Conservation (phyloP, 2,797 vertebrate species). For the Xiphophorus birchmanni region DNA sequence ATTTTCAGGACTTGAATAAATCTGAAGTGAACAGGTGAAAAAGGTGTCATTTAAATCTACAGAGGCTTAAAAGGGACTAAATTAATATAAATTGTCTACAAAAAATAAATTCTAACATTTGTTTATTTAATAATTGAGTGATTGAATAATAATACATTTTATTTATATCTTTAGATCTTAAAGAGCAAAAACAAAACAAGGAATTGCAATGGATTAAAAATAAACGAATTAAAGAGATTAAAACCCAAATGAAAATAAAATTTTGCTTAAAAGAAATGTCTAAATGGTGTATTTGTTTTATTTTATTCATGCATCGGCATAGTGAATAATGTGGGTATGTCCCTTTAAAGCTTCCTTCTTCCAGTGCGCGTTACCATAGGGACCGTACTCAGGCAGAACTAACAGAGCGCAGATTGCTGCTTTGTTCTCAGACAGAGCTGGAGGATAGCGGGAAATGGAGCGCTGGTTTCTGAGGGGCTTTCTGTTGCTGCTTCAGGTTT, state of each 20-base stretch:
- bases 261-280: too few species aligned
- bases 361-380: conserved; percentile 45
- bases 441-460: conserved; percentile 68
- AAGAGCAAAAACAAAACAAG: too few species aligned
- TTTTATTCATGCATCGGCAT: neutral
- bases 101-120: too few species aligned
- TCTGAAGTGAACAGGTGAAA: neutral
- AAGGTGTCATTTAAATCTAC: neutral
- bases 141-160: neutral
- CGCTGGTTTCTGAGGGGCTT: conserved; percentile 31
- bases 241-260: too few species aligned
- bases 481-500: conserved; percentile 55
- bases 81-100: too few species aligned
- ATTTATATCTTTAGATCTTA: too few species aligned
- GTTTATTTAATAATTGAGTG: neutral
- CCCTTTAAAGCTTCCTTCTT: neutral
- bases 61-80: too few species aligned
- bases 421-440: conserved; percentile 52
- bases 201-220: too few species aligned
- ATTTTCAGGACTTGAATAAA: too few species aligned
- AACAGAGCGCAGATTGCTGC: conserved; percentile 53
- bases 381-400: conserved; percentile 47
- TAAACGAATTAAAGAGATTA: too few species aligned
- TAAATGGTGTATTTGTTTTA: neutral
- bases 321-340: neutral